Conservation (phyloP, 2,113 vertebrate species). For the Ornithorhynchus anatinus region DNA sequence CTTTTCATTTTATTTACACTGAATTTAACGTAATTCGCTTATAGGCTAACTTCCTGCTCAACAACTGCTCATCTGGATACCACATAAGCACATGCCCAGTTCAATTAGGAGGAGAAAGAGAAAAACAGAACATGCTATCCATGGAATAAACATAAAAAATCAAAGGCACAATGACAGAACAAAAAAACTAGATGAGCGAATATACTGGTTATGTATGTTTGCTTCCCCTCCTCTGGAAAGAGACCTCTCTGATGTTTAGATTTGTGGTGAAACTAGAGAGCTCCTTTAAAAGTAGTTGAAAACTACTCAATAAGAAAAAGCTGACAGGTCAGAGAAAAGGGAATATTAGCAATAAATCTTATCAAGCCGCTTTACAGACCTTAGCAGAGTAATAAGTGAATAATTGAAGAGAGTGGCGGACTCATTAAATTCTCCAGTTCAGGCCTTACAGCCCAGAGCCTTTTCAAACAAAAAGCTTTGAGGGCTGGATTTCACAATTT, state of each 20-base stretch:
- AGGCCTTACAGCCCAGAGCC: not conserved
- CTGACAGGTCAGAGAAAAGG: not conserved
- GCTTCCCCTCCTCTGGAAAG: not conserved
- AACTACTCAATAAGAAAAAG: not conserved
- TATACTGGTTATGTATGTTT: not conserved
- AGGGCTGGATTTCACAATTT: conserved; percentile 48
- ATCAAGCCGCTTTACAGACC: not conserved
- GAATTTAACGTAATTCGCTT: conserved; percentile 63
- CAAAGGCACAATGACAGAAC: not conserved
- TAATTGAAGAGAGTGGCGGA: not conserved
- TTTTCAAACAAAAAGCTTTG: conserved; percentile 3
- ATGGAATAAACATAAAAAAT: conserved; percentile 33
- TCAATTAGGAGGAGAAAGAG: conserved; percentile 62
- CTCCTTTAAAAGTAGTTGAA: conserved; percentile 2
- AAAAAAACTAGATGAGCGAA: not conserved
- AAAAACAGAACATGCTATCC: conserved; percentile 23
- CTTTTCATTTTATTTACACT: conserved; percentile 62
- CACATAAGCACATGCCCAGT: conserved; percentile 71
- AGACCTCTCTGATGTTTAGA: not conserved
- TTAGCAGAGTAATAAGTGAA: not conserved
- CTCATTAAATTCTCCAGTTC: not conserved
- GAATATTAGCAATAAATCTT: not conserved
- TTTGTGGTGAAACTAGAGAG: not conserved
- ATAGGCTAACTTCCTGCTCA: conserved; percentile 72
- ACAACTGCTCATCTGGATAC: conserved; percentile 62